A percentile compares a stretch with the other conserved stretches of the same genome.
These are phyloP conservation scores for Drosophila macrospina DNA, from an alignment of 2,888 invertebrate genomes.

Conservation along the genomic window DNA sequence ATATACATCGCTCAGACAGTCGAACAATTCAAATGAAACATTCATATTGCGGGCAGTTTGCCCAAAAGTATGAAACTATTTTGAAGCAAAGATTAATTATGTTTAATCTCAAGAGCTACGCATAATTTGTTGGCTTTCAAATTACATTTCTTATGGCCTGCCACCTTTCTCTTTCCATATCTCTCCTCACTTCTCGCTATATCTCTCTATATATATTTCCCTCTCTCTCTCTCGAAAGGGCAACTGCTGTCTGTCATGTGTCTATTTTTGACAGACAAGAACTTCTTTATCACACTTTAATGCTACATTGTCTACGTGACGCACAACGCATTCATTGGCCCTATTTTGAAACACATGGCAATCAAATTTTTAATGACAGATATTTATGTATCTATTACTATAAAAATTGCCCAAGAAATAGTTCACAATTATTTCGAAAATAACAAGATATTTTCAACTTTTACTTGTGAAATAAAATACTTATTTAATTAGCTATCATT, in stretches of 20 bases:
- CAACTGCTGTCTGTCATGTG: conserved; percentile 20
- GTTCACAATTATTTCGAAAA: background rate
- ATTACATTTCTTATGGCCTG: conserved; percentile 38
- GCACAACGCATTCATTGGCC: conserved; percentile 16
- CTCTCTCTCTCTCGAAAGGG: background rate
- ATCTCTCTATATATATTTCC: background rate
- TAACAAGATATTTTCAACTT: background rate
- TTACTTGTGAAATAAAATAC: background rate
- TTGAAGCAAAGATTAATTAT: conserved; percentile 63
- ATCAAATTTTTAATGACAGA: conserved; percentile 10
- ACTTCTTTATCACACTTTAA: conserved; percentile 16
- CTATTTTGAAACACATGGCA: conserved; percentile 7
- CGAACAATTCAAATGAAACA: conserved; percentile 39
- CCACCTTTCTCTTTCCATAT: conserved; percentile 3
- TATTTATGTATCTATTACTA: conserved; percentile 1
- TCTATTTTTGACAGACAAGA: conserved; percentile 16
- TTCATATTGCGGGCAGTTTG: conserved; percentile 55
- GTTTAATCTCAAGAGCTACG: conserved; percentile 59
- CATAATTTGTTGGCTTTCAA: conserved; percentile 58
- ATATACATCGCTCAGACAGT: conserved; percentile 27
- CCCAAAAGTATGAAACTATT: conserved; percentile 52
- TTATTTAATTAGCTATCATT: background rate
- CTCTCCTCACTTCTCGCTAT: background rate
- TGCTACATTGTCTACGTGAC: conserved; percentile 42
- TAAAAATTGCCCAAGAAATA: background rate